Evolutionary conservation across 2,797 vertebrate genomes (phyloP), one percentile per base, ranked within the genome.

Genomic region (Clarias platycephalus): DNA sequence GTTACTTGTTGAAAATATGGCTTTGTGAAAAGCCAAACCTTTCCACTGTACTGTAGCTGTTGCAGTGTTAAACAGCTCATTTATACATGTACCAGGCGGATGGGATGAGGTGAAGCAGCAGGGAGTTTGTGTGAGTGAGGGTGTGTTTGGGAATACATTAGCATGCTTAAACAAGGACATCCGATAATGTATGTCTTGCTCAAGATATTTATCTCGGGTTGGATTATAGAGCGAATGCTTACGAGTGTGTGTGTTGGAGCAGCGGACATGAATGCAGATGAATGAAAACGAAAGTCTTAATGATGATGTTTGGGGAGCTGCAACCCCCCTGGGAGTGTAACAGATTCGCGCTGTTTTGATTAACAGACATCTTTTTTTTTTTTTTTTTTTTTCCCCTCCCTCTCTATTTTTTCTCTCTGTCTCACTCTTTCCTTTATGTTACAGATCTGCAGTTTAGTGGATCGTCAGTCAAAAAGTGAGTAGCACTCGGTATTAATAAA

Each of bases 391-490:
- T 44, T 9, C 2, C 8, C 0, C 2, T 44, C 34, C 34, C 6
- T 75, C 13, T 64, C 83, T 58, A 18, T 53, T 18, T 62, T 57
- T 6, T 37, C 22, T 53, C 10, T 66, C 64, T 71, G 26, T 16
- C 22, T 31, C 62, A 67, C 79, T 67, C 31, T 78, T n/a, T 2
- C 20, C 80, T 31, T 67, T 64, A 4, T 31, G 12, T 90, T 88
- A 89, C 89, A 98, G 97, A 97, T 94, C 94, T 97, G 92, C 96
- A 96, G 91, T 96, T 97, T 90, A 96, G 95, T 90, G 96, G 96
- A 91, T 93, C 93, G 34, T 92, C 94, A 78, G 94, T 94, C 88
- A 97, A 97, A 93, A 97, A 96, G 97, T 98, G 93, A 97, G 96
- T 93, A 80, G 1, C 9, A 53, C 10, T 71, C 60, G 9, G 6